Evolutionary conservation across 1,140 invertebrate genomes (phyloP), one percentile per base, ranked within the genome.

Genomic region (Drosophila busckii): DNA sequence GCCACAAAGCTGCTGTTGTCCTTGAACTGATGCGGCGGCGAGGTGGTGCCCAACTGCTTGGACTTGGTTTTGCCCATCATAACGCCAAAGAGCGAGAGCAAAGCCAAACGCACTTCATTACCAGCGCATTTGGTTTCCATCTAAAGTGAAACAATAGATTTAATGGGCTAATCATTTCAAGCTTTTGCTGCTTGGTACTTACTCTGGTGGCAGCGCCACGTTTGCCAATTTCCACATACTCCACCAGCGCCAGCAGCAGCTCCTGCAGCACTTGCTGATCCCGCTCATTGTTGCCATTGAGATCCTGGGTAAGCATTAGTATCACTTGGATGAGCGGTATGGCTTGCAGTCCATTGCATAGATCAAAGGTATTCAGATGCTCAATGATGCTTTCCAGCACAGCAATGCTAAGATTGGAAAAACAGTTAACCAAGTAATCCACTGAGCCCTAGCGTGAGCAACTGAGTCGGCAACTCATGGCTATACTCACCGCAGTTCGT

Each of bases 251-350:
- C 26, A 90, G 89, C 0, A 98, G 89, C 4, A 98, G 88, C 4
- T 90, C 90, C 59, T 96, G 93, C 1, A 98, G 88, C 17, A 93
- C 93, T 1, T 89, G 89, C 63, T 92, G 91, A 70, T 97, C 96
- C 31, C 92, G 90, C 62, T 96, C 95, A 7, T 93, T 92, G 71
- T 92, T 92, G 2, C 93, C 93, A 87, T 97, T 96, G 4, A 98
- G 89, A 88, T 98, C 96, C 29, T 93, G 93, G 2, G 96, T 95
- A 17, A 98, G 88, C 93, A 98, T 97, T 3, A 98, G 89, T 2
- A 98, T 89, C 63, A 95, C 94, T 90, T 96, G 95, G 89, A 97
- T 92, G 56, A 95, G 95, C 0, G 97, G 97, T 86, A 98, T 96
- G 6, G 94, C 92, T 46, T 95, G 89, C 1, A 96, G 92, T 5